These are phyloP conservation scores for Lerista edwardsae DNA, from an alignment of 2,797 vertebrate genomes.

Conservation along the genomic window DNA sequence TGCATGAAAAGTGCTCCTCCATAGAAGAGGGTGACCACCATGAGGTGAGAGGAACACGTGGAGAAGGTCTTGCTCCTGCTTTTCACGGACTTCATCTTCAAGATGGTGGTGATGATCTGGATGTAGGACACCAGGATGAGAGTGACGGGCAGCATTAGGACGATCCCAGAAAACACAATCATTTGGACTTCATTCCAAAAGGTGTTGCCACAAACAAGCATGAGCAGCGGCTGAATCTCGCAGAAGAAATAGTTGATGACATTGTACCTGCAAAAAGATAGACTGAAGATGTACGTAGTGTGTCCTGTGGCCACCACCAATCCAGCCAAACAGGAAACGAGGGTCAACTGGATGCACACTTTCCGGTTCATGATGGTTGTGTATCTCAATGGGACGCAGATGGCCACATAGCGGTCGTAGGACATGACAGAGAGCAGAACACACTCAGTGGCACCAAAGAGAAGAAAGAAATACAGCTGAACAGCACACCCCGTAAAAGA, in stretches of 20 bases:
- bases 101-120: not conserved
- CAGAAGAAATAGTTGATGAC: slow-evolving; percentile 17
- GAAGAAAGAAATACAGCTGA: slow-evolving; percentile 5
- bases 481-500: slow-evolving; percentile 1
- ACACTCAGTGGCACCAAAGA: not conserved
- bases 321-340: not conserved
- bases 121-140: not conserved
- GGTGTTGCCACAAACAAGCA: slow-evolving; percentile 5
- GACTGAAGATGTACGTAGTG: not conserved
- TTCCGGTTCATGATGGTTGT: not conserved
- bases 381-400: slow-evolving; percentile 31
- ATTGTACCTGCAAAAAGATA: not conserved
- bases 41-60: slow-evolving; percentile 30
- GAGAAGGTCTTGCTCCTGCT: slow-evolving; percentile 11
- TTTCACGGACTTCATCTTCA: not conserved
- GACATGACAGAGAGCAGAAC: slow-evolving; percentile 5
- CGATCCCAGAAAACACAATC: not conserved
- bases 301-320: not conserved
- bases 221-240: slow-evolving; percentile 3
- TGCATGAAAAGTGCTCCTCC: slow-evolving; percentile 12
- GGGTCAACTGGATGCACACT: not conserved
- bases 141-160: not conserved
- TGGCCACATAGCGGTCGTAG: slow-evolving; percentile 32
- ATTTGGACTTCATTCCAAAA: not conserved
- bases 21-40: slow-evolving; percentile 4